Evolutionary conservation across 2,113 vertebrate species (phyloP).

Genomic region (Cathartes aura): DNA sequence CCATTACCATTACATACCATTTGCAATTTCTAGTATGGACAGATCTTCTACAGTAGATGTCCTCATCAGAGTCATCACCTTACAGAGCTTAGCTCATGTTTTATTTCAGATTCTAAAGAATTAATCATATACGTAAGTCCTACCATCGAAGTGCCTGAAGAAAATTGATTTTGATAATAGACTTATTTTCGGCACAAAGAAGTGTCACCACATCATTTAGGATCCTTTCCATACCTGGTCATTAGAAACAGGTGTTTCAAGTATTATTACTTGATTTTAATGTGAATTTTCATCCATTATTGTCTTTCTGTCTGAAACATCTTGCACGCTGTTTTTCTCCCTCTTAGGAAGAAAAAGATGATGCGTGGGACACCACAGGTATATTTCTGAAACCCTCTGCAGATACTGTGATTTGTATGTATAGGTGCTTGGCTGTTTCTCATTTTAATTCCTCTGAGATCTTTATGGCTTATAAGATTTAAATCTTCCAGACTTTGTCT

Average conservation of each 20-base stretch:
- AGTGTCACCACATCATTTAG: neutral
- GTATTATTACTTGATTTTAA: neutral
- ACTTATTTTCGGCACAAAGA: neutral
- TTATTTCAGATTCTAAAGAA: neutral
- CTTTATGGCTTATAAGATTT: neutral
- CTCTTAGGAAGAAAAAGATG: neutral
- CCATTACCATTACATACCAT: neutral
- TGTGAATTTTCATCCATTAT: neutral
- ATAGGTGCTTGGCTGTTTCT: neutral
- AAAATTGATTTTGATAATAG: neutral
- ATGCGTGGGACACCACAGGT: neutral
- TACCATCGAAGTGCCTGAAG: neutral
- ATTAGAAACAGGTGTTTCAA: neutral
- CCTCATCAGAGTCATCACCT: neutral
- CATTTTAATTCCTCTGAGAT: neutral
- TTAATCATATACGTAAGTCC: neutral
- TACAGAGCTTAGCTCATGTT: neutral
- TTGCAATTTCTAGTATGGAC: neutral
- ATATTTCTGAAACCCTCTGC: neutral
- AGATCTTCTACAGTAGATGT: neutral
- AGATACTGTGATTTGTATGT: neutral
- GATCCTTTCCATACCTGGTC: neutral
- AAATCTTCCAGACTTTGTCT: neutral
- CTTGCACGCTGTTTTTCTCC: neutral
- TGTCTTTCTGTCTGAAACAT: constrained; percentile 7